phyloP scores from a whole-genome alignment of 2,888 invertebrate genomes.

The Drosophila kambysellisi region DNA sequence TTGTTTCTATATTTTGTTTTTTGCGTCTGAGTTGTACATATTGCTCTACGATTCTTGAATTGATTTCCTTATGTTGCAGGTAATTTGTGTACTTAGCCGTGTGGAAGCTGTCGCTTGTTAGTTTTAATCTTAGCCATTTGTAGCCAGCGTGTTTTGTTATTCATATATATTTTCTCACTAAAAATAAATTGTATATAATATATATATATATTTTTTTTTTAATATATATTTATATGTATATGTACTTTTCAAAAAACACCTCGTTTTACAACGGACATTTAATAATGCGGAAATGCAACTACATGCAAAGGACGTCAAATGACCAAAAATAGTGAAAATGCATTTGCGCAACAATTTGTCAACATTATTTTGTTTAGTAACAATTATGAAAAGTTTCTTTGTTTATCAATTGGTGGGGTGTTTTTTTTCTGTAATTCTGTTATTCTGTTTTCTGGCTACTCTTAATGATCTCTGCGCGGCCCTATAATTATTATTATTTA shows the following conservation, averaged over 20 bases:
- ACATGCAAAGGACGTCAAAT: slow-evolving; percentile 69
- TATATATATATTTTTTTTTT: slow-evolving; percentile 45
- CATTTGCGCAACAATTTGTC: slow-evolving; percentile 60
- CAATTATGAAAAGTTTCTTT: slow-evolving; percentile 57
- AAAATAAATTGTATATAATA: slow-evolving; percentile 60
- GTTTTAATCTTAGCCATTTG: slow-evolving; percentile 10
- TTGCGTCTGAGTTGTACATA: slow-evolving; percentile 56
- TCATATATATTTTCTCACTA: slow-evolving; percentile 60
- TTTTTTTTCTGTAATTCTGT: slow-evolving; percentile 62
- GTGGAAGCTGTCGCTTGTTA: slow-evolving; percentile 39
- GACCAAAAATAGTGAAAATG: slow-evolving; percentile 46
- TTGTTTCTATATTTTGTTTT: slow-evolving; percentile 28
- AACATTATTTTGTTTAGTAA: slow-evolving; percentile 49
- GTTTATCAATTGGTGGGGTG: slow-evolving; percentile 74
- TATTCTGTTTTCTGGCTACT: slow-evolving; percentile 25
- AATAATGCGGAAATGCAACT: slow-evolving; percentile 64
- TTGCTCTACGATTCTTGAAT: slow-evolving; percentile 60
- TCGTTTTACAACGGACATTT: slow-evolving; percentile 56
- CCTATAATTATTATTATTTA: slow-evolving; percentile 28
- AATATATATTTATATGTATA: slow-evolving; percentile 52
- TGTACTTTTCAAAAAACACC: slow-evolving; percentile 68
- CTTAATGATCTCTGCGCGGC: slow-evolving; percentile 50
- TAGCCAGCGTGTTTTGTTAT: slow-evolving; percentile 40
- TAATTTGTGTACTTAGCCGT: slow-evolving; percentile 44
- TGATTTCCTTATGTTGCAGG: slow-evolving; percentile 43